Evolutionary conservation across 2,113 vertebrate species (phyloP), one percentile per base, ranked within the genome.

Genomic region (Entomyzon cyanotis): DNA sequence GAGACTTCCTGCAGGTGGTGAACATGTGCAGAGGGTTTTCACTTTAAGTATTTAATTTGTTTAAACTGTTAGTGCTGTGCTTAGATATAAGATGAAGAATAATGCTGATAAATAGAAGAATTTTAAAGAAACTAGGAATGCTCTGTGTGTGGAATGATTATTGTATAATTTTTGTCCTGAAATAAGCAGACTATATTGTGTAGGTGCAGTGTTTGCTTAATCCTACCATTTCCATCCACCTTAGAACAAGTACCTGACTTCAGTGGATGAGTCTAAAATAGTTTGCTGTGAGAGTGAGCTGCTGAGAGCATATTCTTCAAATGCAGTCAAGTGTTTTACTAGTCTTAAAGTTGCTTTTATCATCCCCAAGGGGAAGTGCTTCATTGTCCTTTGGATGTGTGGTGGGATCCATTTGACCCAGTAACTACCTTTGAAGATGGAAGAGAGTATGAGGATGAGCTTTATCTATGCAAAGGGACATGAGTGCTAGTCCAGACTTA

Each of bases 1-100:
- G 99, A 97, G 99, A 99, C 68, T 99, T 99, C 87, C 96, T 99
- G 87, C 99, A 99, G 99, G 99, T 99, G 96, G 98, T 95, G 89
- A 39, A 50, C 63, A 4, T 0, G 20, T 62, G 56, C 71, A 92
- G 25, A 46, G 27, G 33, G 22, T 35, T 91, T 86, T 87, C 7
- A 35, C 33, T 47, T 74, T 41, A 27, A 82, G 33, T 58, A 12
- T 35, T 78, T 82, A 0, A 3, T 27, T 62, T 44, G 17, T 46
- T 37, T 93, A 68, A 20, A 22, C 30, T 85, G 62, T 22, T 44
- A 17, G 33, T 60, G 49, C 25, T 64, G n/a, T 41, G 65, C 25
- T 85, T 44, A 53, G 11, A 28, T 60, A 11, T 1, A 47, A 64
- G 27, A 27, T 64, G 52, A 84, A 62, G 42, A 59, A 30, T 30